phyloP scores from a whole-genome alignment of 2,113 vertebrate genomes.

The Pongo abelii region DNA sequence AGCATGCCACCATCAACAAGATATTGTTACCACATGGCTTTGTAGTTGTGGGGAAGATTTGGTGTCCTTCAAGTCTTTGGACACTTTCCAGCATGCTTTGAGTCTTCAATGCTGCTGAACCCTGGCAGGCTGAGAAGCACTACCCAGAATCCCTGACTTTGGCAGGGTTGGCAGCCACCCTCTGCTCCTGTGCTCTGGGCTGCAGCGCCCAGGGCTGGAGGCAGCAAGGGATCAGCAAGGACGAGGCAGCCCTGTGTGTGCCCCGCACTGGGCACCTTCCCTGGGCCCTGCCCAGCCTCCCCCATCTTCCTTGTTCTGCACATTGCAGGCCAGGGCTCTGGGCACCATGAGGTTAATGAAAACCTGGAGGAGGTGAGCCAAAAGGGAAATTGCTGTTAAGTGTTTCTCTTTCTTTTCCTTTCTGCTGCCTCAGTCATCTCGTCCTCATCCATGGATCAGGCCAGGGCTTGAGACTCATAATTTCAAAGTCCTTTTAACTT shows the following conservation, averaged over 20 bases:
- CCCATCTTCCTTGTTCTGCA: neutral
- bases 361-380: accelerated
- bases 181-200: accelerated
- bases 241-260: neutral
- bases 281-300: neutral
- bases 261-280: neutral
- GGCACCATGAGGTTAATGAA: neutral
- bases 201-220: neutral
- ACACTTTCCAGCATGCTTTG: neutral
- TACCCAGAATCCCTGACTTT: accelerated
- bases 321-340: neutral
- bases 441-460: neutral
- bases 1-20: neutral
- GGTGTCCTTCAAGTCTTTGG: neutral
- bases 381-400: neutral
- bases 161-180: no score
- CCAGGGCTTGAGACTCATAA: neutral
- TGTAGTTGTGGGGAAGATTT: no score
- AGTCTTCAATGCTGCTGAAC: neutral
- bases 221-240: neutral
- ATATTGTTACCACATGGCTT: neutral
- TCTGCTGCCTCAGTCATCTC: neutral
- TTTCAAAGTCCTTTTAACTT: conserved; percentile 34
- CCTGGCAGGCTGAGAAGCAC: neutral
- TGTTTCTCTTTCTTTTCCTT: neutral